Base-by-base conservation (phyloP, 2,888 invertebrate species). In the Acanthopleura granulata region DNA sequence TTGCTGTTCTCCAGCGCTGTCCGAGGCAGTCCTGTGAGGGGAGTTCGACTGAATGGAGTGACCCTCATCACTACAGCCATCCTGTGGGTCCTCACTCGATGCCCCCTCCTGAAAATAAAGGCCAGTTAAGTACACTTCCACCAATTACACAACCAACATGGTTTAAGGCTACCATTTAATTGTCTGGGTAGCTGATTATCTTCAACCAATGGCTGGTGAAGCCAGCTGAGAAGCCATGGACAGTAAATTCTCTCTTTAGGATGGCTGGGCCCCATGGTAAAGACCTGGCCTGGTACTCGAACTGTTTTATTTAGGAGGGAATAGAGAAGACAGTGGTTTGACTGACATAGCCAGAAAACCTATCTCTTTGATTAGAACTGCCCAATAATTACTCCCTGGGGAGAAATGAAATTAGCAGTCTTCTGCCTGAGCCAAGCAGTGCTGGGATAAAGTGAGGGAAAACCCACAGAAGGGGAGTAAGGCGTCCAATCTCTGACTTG, bases 361-460 rank as follows among this genome's bases (percentile, higher is more conserved):
- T 27, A 27, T 22, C 66, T 66, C 27, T 22, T 22, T 22, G 66
- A 66, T 66, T 66, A 27, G 29, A 27, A 18, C 29, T 27, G 66
- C 4, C 29, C 29, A 22, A 27, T 66, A 3, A 66, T 27, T 22
- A 27, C 22, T 66, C 66, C 66, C 66, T 22, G 6, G 29, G 29
- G 66, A 25, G 29, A 27, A 66, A 66, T 66, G 66, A 66, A 66
- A 66, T 66, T 66, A 66, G 66, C 66, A 66, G 25, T n/a, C n/a
- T 57, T n/a, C 12, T 3, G 18, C n/a, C 12, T 4, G 12, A 12
- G n/a, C 57, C 12, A 51, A 51, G 40, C 9, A 9, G 40, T 40
- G 40, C 40, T 40, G 40, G 40, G 40, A 9, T 40, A 40, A 40
- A 40, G 40, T 40, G 40, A 40, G 9, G 40, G 40, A 40, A 40